Evolutionary conservation across 1,140 invertebrate species (phyloP), one percentile per base, ranked within the genome.

Genomic region (Lerema accius): DNA sequence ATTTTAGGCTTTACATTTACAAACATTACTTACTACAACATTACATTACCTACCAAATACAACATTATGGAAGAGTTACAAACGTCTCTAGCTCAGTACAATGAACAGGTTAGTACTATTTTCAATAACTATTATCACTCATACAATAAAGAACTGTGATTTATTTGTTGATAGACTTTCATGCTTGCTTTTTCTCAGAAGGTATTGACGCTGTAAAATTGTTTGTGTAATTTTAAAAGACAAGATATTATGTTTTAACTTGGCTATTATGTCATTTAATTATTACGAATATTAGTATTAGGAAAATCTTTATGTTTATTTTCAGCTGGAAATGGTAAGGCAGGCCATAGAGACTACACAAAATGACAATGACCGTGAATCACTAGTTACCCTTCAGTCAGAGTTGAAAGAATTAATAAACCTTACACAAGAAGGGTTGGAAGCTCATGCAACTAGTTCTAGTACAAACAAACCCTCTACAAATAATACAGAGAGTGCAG

Each of bases 391-490:
- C 42, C 80, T 96, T 6, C 92, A 94, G 71, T 87, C 91, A 14
- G 93, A 94, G 76, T 90, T 96, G 28, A 78, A 93, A 70, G 93
- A 95, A 82, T 85, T 95, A 0, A 92, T 96, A 32, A 84, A 91
- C 3, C 86, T 96, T 19, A 95, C 95, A 0, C 86, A 91, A 75
- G 92, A 93, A 73, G 93, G 90, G 71, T 76, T 94, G 46, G 74
- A 89, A 56, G 87, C 84, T 53, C 37, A 79, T 53, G 28, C 28
- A 14, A 43, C 19, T 48, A 46, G 15, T 14, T 43, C 39, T 46
- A 73, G 69, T n/a, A 13, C 46, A 17, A 62, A 49, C 35, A 28
- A 55, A 63, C 51, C 14, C 0, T 58, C 48, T 11, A 67, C 65
- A 17, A 26, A 65, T 46, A 42, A 67, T 37, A 63, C 28, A 14